Conservation (phyloP, 2,888 invertebrate species). For the Pachymerium ferrugineum region DNA sequence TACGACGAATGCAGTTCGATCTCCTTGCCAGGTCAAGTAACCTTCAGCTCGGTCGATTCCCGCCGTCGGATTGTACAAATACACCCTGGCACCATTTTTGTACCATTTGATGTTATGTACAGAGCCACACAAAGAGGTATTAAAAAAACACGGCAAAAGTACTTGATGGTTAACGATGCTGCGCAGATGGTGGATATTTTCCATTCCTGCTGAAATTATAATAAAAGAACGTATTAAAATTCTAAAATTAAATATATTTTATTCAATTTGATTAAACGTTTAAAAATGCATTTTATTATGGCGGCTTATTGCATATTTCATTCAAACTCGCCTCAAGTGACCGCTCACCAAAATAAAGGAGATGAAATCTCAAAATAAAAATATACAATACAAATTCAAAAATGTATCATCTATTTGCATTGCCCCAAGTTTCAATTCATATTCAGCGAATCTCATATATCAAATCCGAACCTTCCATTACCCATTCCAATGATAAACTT, state of each 20-base stretch:
- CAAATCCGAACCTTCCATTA: no score
- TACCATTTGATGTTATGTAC: conserved; percentile 35
- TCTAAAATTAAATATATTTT: background rate
- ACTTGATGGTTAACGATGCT: conserved; percentile 31
- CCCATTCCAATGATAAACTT: no score
- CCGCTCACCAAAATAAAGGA: no score
- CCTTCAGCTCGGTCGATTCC: conserved; percentile 26
- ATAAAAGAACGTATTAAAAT: background rate
- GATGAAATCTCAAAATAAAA: no score
- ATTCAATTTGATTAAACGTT: no score
- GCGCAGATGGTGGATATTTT: conserved; percentile 25
- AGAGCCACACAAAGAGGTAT: conserved; percentile 30
- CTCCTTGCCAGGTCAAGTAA: conserved; percentile 20
- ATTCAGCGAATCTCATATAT: no score
- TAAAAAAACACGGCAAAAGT: conserved; percentile 32
- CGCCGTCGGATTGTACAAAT: conserved; percentile 25
- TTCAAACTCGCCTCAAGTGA: no score
- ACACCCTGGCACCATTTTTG: conserved; percentile 29
- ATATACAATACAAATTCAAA: no score
- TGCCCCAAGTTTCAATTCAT: no score
- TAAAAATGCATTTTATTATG: no score
- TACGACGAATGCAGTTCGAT: conserved; percentile 31
- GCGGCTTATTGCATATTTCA: no score
- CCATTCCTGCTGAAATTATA: conserved; percentile 14
- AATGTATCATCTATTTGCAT: no score